A percentile compares a stretch with the other conserved stretches of the same genome.
phyloP scores from a whole-genome alignment of 2,113 vertebrate species.

The Hydropotes inermis region DNA sequence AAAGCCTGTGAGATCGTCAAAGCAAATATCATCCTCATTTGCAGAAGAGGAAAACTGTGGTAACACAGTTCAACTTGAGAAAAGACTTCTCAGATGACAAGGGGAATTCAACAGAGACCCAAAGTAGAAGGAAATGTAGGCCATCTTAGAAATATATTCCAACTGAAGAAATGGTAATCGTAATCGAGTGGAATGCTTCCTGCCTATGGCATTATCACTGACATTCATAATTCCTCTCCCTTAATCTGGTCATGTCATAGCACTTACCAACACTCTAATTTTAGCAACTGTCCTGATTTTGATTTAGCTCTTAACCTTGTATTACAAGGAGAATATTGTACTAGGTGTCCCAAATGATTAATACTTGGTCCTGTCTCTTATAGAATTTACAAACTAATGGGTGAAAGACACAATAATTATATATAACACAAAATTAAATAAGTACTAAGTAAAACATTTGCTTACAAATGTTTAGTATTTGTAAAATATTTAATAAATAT shows the following conservation, averaged over 20 bases:
- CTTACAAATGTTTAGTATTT: not conserved
- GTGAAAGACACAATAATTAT: not conserved
- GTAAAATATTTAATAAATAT: not conserved
- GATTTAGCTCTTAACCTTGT: not conserved
- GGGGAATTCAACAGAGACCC: not conserved
- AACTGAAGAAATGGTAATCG: not conserved
- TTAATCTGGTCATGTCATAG: not conserved
- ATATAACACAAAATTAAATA: conserved; percentile 5
- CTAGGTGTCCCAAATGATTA: not conserved
- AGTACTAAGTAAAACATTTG: not conserved
- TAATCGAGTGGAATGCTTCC: not conserved
- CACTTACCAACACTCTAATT: not conserved
- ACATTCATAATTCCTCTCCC: not conserved
- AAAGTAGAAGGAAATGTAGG: not conserved
- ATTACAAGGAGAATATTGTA: not conserved
- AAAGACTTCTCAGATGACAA: not conserved
- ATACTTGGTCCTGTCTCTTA: not conserved
- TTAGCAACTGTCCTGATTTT: not conserved
- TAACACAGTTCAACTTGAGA: not conserved
- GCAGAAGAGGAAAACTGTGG: not conserved
- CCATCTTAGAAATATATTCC: not conserved
- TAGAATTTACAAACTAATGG: not conserved
- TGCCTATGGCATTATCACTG: not conserved
- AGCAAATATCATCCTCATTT: not conserved
- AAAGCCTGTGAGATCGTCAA: not conserved